These are phyloP conservation scores for Sander vitreus DNA, from an alignment of 2,113 vertebrate species.

Conservation along the genomic window DNA sequence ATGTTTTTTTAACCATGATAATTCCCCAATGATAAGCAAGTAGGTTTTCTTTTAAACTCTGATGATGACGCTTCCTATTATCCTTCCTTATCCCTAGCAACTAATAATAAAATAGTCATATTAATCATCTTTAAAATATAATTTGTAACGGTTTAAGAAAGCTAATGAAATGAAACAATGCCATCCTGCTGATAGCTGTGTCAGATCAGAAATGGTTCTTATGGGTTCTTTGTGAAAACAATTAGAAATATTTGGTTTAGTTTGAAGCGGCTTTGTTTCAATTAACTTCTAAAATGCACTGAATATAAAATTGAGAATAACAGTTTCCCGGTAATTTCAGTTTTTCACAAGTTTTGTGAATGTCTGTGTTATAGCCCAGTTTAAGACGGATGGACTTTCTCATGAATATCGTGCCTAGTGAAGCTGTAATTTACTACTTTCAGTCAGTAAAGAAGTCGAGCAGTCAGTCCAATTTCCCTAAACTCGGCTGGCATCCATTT, in stretches of 20 bases:
- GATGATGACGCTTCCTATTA: background rate
- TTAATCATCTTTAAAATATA: background rate
- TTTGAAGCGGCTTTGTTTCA: background rate
- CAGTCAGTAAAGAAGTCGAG: conserved; percentile 20
- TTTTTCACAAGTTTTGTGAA: background rate
- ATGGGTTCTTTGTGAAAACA: background rate
- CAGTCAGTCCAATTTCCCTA: conserved; percentile 12
- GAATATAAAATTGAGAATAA: background rate
- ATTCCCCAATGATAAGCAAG: background rate
- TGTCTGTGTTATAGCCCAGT: background rate
- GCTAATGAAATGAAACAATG: background rate
- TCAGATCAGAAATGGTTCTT: too few relatives aligned
- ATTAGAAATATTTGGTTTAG: background rate
- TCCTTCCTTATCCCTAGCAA: background rate
- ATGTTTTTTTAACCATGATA: too few relatives aligned
- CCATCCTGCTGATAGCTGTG: background rate
- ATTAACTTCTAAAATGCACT: background rate
- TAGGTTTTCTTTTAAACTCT: background rate
- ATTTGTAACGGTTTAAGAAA: background rate
- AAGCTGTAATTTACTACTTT: conserved; percentile 1
- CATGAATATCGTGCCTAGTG: background rate
- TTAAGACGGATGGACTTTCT: conserved; percentile 3
- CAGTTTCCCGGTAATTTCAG: background rate
- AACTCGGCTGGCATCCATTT: conserved; percentile 9
- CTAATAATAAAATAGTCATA: background rate